A percentile compares a stretch with the other conserved stretches of the same genome.
phyloP scores from a whole-genome alignment of 2,888 invertebrate species.

The Scrobipalpa costella region DNA sequence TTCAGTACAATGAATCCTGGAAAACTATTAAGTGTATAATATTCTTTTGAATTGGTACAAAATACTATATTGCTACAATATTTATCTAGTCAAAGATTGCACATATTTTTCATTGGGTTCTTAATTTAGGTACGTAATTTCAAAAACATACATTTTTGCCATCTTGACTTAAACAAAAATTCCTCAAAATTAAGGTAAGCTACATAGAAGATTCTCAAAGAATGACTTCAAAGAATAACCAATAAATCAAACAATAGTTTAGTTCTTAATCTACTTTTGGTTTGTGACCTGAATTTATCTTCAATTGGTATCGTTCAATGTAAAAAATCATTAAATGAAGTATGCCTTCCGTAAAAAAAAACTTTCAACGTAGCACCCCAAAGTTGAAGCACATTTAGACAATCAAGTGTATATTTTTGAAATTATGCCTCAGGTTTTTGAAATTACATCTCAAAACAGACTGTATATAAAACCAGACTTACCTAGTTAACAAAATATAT shows the following conservation, averaged over 20 bases:
- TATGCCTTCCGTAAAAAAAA: background rate
- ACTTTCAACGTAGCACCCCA: background rate
- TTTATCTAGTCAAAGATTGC: background rate
- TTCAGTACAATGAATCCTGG: background rate
- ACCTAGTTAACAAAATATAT: too few relatives aligned
- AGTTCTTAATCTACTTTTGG: background rate
- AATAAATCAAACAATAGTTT: background rate
- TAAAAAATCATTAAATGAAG: background rate
- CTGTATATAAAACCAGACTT: constrained; percentile 1
- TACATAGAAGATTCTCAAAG: background rate
- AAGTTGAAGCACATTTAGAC: background rate
- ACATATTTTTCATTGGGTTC: too few relatives aligned
- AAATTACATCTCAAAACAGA: background rate
- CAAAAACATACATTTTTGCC: too few relatives aligned
- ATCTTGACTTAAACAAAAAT: too few relatives aligned
- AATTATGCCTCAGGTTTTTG: too few relatives aligned
- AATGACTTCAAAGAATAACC: background rate
- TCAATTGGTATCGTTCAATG: background rate
- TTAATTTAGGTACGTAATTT: too few relatives aligned
- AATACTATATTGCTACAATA: background rate
- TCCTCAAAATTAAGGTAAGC: too few relatives aligned
- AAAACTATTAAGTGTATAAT: background rate
- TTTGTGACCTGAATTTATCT: background rate
- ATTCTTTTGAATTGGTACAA: background rate
- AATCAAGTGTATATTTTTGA: background rate